phyloP scores from a whole-genome alignment of 2,888 invertebrate species.

The Drosophila tripunctata region DNA sequence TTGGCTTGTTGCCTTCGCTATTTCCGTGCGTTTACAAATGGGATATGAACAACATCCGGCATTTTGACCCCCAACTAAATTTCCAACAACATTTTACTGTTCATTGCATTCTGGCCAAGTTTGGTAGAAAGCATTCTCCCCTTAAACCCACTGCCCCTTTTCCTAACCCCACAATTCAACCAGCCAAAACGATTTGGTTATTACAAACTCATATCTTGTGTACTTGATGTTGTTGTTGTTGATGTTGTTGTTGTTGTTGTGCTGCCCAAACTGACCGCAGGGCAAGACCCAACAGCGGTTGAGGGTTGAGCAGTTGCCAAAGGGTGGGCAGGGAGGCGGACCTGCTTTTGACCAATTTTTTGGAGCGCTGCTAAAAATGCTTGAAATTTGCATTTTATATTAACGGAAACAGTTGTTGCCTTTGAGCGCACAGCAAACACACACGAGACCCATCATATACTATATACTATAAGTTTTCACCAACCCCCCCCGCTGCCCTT shows the following conservation, averaged over 20 bases:
- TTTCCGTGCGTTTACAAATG: constrained; percentile 82
- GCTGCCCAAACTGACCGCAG: constrained; percentile 72
- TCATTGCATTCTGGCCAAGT: constrained; percentile 76
- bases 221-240: constrained; percentile 37
- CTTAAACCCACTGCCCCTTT: neutral
- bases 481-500: neutral
- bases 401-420: constrained; percentile 82
- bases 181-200: constrained; percentile 70
- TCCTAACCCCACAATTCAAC: neutral
- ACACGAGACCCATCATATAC: neutral
- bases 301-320: no score
- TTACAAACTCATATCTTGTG: constrained; percentile 78
- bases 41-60: constrained; percentile 83
- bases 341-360: constrained; percentile 42
- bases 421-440: constrained; percentile 62
- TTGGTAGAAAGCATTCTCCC: neutral
- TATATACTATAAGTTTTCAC: neutral
- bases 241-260: constrained; percentile 37
- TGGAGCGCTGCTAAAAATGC: constrained; percentile 66
- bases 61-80: constrained; percentile 74
- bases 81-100: constrained; percentile 78
- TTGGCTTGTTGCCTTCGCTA: constrained; percentile 47
- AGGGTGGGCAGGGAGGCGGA: no score
- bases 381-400: constrained; percentile 81
- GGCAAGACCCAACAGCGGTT: constrained; percentile 20